Evolutionary conservation across 2,113 vertebrate genomes (phyloP).

Genomic region (Enhydra lutris): DNA sequence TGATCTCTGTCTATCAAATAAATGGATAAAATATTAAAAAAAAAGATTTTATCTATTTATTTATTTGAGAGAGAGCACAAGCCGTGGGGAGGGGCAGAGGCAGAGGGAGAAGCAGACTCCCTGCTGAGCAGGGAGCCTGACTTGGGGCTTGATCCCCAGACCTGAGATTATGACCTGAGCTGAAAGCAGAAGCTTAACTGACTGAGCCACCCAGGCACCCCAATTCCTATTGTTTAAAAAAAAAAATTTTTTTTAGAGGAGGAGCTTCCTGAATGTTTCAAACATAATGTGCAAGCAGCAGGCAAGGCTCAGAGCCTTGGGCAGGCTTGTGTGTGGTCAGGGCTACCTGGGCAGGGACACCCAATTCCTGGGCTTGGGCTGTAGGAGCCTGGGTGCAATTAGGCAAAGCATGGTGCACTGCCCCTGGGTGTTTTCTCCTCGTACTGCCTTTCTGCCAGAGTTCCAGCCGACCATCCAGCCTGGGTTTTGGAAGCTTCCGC

Average conservation of each 20-base stretch:
- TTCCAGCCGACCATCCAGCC: conserved; percentile 83
- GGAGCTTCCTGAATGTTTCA: not conserved
- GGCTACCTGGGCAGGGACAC: not conserved
- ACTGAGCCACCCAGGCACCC: not conserved
- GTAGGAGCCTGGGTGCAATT: not conserved
- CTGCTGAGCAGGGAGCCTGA: not conserved
- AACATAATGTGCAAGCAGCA: not conserved
- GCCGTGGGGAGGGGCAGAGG: not conserved
- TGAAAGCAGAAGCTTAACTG: not conserved
- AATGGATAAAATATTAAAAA: too few species aligned
- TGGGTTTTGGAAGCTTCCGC: conserved; percentile 86
- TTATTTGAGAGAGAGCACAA: not conserved
- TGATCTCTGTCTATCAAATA: too few species aligned
- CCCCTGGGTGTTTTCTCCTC: not conserved
- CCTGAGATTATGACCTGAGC: not conserved
- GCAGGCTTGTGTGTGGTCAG: not conserved
- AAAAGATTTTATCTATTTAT: not conserved
- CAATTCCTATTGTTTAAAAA: not conserved
- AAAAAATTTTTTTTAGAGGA: not conserved
- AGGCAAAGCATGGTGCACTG: not conserved
- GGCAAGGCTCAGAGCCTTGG: not conserved
- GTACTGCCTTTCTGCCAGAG: conserved; percentile 71
- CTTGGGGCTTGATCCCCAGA: not conserved
- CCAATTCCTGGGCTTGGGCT: not conserved
- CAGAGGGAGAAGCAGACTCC: not conserved